phyloP scores from a whole-genome alignment of 23 tunicate species.

The Trididemnum nubilum region DNA sequence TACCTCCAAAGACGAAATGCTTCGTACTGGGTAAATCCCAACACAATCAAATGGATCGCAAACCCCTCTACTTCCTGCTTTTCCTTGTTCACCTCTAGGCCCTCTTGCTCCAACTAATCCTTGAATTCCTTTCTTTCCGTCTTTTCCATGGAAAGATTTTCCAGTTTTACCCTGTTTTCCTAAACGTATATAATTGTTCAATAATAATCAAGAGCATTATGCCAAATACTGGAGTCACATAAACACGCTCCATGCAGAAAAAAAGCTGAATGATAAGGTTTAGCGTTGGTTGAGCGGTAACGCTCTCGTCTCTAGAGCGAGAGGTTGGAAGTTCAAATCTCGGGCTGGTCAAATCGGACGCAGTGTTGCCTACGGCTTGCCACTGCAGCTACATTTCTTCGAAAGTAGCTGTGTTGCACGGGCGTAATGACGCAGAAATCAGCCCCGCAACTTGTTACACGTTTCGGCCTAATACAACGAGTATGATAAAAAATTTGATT shows the following conservation, averaged over 20 bases:
- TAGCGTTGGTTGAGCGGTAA: neutral
- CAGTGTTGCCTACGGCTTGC: neutral
- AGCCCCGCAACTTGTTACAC: neutral
- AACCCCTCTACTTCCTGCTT: neutral
- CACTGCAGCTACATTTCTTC: neutral
- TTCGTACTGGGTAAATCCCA: too few relatives aligned
- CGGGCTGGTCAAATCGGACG: neutral
- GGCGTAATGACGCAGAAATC: neutral
- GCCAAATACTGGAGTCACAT: too few relatives aligned
- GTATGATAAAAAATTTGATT: too few relatives aligned
- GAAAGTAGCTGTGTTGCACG: neutral
- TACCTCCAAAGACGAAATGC: too few relatives aligned
- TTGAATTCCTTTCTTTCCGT: constrained; percentile 15
- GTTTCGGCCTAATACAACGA: neutral
- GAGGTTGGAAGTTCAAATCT: neutral
- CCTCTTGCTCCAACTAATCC: constrained; percentile 25
- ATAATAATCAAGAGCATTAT: too few relatives aligned
- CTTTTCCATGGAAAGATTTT: neutral
- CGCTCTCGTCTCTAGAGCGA: neutral
- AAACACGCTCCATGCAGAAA: too few relatives aligned
- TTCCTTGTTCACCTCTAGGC: constrained; percentile 10
- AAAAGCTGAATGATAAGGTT: too few relatives aligned
- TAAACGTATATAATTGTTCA: neutral
- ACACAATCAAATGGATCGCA: constrained; percentile 5
- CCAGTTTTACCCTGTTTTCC: constrained; percentile 16